Percentiles rank a stretch among this genome's conserved stretches.
Evolutionary conservation across 2,888 invertebrate genomes (phyloP).

Genomic region (Heliconius ethilla): DNA sequence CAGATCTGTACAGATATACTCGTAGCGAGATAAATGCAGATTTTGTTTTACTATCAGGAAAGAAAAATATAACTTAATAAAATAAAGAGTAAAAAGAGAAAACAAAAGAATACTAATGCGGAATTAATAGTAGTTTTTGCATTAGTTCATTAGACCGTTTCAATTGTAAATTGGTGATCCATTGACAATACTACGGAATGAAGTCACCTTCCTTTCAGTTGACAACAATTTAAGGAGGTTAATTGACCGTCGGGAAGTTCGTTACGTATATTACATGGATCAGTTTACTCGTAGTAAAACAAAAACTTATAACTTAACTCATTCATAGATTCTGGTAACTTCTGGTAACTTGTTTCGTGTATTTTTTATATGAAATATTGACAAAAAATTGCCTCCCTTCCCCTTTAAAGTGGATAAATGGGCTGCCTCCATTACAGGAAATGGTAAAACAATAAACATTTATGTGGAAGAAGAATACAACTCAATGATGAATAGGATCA

Average conservation of each 20-base stretch:
- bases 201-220: constrained; percentile 52
- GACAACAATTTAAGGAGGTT: constrained; percentile 39
- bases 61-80: not conserved
- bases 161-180: constrained; percentile 58
- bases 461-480: constrained; percentile 38
- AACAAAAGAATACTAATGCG: constrained; percentile 45
- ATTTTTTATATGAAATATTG: constrained; percentile 5
- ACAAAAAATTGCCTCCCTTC: constrained; percentile 23
- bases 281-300: not conserved
- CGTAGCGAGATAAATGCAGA: constrained; percentile 7
- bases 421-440: constrained; percentile 40
- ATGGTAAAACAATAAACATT: constrained; percentile 43
- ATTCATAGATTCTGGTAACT: not conserved
- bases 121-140: constrained; percentile 41
- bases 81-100: not conserved
- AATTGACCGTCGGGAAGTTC: constrained; percentile 44
- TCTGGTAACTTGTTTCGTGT: not conserved
- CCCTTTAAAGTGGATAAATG: constrained; percentile 27
- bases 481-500: constrained; percentile 46
- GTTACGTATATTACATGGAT: constrained; percentile 7
- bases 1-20: constrained; percentile 40
- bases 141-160: constrained; percentile 48
- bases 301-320: not conserved
- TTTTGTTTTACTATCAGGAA: constrained; percentile 1
- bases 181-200: constrained; percentile 51